These are phyloP conservation scores for Centropristis striata DNA, from an alignment of 2,113 vertebrate genomes.

Conservation along the genomic window DNA sequence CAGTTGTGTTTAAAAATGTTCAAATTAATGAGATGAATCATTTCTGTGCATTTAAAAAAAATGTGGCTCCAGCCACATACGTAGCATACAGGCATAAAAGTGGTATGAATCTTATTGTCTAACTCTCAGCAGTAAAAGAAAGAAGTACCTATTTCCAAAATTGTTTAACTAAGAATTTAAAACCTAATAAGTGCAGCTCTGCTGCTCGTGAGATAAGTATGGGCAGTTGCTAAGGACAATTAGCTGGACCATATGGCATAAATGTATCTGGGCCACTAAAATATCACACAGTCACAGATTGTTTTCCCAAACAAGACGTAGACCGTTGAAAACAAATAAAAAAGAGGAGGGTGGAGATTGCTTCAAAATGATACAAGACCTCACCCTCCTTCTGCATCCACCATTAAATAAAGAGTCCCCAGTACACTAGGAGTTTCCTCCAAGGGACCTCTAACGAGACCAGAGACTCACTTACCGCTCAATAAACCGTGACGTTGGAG, in stretches of 20 bases:
- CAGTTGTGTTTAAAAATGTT: no score
- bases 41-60: no score
- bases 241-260: background rate
- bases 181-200: background rate
- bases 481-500: constrained; percentile 13
- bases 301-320: constrained; percentile 5
- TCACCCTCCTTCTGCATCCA: constrained; percentile 8
- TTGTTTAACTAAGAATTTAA: background rate
- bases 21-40: no score
- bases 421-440: constrained; percentile 22
- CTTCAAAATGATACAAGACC: constrained; percentile 30
- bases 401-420: constrained; percentile 25
- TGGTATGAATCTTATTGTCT: background rate
- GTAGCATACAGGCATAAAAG: background rate
- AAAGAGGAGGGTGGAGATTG: background rate
- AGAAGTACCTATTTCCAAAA: background rate
- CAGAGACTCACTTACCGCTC: constrained; percentile 26
- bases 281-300: constrained; percentile 1
- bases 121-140: background rate
- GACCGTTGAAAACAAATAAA: constrained; percentile 1
- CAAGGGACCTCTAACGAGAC: constrained; percentile 23
- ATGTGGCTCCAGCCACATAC: background rate
- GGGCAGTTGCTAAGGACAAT: background rate
- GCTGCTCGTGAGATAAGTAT: background rate
- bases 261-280: background rate